These are phyloP conservation scores for Ecliptopera silaceata DNA, from an alignment of 2,888 invertebrate species.

Conservation along the genomic window DNA sequence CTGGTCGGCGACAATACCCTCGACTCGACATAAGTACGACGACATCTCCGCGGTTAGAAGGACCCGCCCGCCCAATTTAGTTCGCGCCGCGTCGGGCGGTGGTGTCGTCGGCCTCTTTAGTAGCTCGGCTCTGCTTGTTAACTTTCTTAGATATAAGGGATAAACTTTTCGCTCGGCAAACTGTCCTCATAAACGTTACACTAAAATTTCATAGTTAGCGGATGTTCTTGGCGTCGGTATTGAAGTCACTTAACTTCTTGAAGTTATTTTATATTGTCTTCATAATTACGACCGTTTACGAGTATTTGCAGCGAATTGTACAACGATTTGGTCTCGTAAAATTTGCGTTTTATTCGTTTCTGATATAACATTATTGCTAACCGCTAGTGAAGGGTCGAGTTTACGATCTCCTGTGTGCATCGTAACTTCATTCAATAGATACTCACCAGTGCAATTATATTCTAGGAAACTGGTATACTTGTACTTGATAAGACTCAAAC, in stretches of 20 bases:
- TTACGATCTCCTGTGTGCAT: conserved; percentile 30
- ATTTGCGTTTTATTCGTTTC: conserved; percentile 30
- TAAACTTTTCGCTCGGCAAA: conserved; percentile 31
- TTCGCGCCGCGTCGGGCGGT: conserved; percentile 46
- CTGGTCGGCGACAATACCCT: conserved; percentile 40
- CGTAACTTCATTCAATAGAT: conserved; percentile 35
- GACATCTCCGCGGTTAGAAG: conserved; percentile 35
- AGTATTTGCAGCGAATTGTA: conserved; percentile 3
- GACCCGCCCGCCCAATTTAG: conserved; percentile 50
- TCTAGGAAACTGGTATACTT: conserved; percentile 19
- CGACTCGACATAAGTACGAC: conserved; percentile 38
- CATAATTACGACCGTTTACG: not conserved
- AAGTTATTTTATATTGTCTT: not conserved
- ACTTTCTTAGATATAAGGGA: conserved; percentile 32
- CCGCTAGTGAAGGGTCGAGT: conserved; percentile 32
- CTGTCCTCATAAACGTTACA: conserved; percentile 18
- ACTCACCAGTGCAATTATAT: conserved; percentile 26
- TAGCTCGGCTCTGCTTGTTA: conserved; percentile 38
- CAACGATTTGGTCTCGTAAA: conserved; percentile 25
- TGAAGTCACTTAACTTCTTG: not conserved
- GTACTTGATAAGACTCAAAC: conserved; percentile 10
- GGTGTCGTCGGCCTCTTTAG: conserved; percentile 56
- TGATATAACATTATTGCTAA: conserved; percentile 31
- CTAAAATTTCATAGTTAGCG: conserved; percentile 11
- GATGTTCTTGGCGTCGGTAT: not conserved